phyloP scores from a whole-genome alignment of 2,113 vertebrate genomes.

The Chrysemys picta region DNA sequence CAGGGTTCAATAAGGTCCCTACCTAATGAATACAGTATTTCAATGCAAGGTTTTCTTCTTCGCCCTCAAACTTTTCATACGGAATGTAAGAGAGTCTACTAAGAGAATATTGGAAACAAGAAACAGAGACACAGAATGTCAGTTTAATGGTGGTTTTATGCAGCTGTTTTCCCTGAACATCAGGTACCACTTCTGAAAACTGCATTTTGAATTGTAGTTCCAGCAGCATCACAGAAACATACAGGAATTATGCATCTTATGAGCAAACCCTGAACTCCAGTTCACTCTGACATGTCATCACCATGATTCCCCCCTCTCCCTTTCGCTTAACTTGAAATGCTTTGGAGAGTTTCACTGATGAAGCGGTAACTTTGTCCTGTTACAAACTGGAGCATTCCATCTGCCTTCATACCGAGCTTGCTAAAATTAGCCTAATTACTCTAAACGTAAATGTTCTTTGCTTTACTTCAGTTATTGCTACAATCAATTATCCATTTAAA shows the following conservation, averaged over 20 bases:
- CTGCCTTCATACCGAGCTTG: neutral
- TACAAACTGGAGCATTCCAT: neutral
- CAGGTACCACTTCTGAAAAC: neutral
- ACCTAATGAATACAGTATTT: neutral
- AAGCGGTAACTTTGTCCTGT: neutral
- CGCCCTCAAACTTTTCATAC: neutral
- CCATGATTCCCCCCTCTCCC: neutral
- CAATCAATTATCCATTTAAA: neutral
- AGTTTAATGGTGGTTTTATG: neutral
- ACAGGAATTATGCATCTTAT: accelerated
- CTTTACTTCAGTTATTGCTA: neutral
- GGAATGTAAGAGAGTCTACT: accelerated
- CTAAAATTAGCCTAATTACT: neutral
- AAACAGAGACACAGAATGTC: neutral
- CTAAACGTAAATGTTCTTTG: neutral
- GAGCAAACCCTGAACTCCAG: neutral
- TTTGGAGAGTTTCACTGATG: neutral
- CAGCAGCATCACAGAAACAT: neutral
- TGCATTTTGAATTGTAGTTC: neutral
- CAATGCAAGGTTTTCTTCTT: neutral
- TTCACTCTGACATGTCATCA: neutral
- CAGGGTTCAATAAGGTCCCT: neutral
- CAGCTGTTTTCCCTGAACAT: neutral
- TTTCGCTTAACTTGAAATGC: constrained; percentile 8
- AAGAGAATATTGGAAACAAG: neutral